These are phyloP conservation scores for Plagodis dolabraria DNA, from an alignment of 2,888 invertebrate species.

Conservation along the genomic window DNA sequence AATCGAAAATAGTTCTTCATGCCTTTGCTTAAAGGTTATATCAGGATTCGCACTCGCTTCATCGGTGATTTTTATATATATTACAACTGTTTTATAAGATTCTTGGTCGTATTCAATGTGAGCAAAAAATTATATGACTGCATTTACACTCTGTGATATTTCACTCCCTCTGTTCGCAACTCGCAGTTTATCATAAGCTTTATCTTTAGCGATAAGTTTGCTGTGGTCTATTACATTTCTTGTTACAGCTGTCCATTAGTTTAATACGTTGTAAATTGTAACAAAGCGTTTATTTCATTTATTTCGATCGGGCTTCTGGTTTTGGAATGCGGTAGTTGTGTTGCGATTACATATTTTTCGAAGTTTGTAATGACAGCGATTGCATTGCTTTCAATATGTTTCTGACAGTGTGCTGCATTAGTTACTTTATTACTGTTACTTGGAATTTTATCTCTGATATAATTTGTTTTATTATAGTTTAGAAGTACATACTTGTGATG, in stretches of 20 bases:
- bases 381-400: conserved; percentile 5
- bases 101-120: conserved; percentile 3
- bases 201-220: conserved; percentile 32
- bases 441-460: no score
- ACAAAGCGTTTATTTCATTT: conserved; percentile 28
- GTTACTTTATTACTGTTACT: no score
- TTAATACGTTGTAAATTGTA: conserved; percentile 29
- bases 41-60: not conserved
- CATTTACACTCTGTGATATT: conserved; percentile 8
- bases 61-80: not conserved
- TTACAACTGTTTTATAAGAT: not conserved
- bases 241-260: conserved; percentile 30
- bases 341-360: conserved; percentile 15
- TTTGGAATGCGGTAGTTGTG: conserved; percentile 24
- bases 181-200: conserved; percentile 29
- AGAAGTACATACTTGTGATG: no score
- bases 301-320: conserved; percentile 24
- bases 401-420: no score
- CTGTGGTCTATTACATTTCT: conserved; percentile 25
- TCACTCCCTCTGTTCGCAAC: conserved; percentile 13
- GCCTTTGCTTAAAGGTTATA: conserved; percentile 5
- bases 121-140: not conserved
- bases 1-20: conserved; percentile 4
- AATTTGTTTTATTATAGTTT: not conserved
- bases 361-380: conserved; percentile 13